Evolutionary conservation across 2,113 vertebrate species (phyloP), one percentile per base, ranked within the genome.

Genomic region (Machaerirhynchus nigripectus): DNA sequence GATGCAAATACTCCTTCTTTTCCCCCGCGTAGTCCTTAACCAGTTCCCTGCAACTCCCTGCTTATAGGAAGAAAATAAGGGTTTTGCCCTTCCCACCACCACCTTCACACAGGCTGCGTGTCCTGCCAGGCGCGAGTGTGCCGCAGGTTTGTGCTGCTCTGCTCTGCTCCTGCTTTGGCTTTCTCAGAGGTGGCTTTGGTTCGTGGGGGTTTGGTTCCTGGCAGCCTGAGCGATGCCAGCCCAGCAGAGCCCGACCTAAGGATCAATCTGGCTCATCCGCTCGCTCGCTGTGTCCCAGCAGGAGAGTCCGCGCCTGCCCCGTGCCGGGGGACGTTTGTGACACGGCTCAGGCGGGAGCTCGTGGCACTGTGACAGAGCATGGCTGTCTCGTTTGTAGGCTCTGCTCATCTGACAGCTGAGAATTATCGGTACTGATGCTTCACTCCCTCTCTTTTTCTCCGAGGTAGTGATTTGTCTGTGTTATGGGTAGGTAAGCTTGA

Each of bases 401-500:
- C 88, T 63, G 11, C 96, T 97, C 97, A 89, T 92, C 97, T 85
- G 64, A 97, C 97, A 97, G 96, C 97, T 92, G 81, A 94, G 96
- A 96, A 97, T 96, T 96, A 96, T 97, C 97, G 70, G 87, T 86
- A 79, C 94, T 93, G 95, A 97, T 96, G 90, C 93, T 93, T 89
- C 81, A 42, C 91, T 89, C 94, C 57, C 60, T 84, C 89, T 86
- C 76, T 80, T 84, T 92, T 96, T 85, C 94, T 96, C 96, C 97
- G 47, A 64, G 94, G 94, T 96, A 94, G 96, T 89, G 96, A 98
- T 98, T 97, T 98, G 96, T 98, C 98, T 97, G 86, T 97, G 97
- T 98, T 98, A 98, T 95, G 97, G 98, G 97, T 95, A 93, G 97
- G 97, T 96, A 90, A 96, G 93, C 97, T 96, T 98, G 98, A 98